Base-by-base conservation (phyloP, 2,113 vertebrate species). In the Crotophaga sulcirostris region DNA sequence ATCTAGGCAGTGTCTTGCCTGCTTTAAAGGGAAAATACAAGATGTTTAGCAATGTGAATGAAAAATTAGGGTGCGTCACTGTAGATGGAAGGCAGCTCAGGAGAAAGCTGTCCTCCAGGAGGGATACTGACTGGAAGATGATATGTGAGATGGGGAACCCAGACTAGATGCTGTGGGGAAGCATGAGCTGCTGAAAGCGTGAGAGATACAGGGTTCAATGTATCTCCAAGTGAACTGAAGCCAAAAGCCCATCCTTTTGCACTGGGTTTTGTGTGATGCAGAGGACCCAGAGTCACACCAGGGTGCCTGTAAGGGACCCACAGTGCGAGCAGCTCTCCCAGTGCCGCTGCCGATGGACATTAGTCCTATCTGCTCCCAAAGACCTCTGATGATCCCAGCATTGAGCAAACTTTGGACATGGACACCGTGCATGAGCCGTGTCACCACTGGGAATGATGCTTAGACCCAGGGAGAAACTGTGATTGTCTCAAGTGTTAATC, bases 1-100 rank as follows among this genome's bases (percentile, higher is more conserved):
- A 16, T 2, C 31, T 9, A 7, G 52, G 74, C 36, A 7, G 25
- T 4, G 14, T 28, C 63, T 20, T 2, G 4, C 7, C 0, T 25
- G n/a, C 52, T 45, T 36, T 20, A 3, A 23, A 45, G 33, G 58
- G 47, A 40, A 79, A 52, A 36, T 6, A 23, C 2, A 16, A 4
- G 33, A 16, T 26, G 16, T 51, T 54, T 1, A 36, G 28, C 0
- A 2, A 7, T 9, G 34, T 24, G 21, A 7, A 3, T 68, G 84
- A 19, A 15, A 80, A 76, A 19, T 25, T 16, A 0, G 28, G 33
- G 20, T 13, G 18, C 1, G 1, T 51, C 54, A 7, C 36, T 33
- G 26, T 14, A 31, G 38, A 5, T 34, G 42, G 54, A 31, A 75
- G 51, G 74, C 25, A 38, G 68, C 51, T 40, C 42, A 55, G 56